Evolutionary conservation across 2,888 invertebrate species (phyloP).

Genomic region (Liopterus haemorrhoidalis): DNA sequence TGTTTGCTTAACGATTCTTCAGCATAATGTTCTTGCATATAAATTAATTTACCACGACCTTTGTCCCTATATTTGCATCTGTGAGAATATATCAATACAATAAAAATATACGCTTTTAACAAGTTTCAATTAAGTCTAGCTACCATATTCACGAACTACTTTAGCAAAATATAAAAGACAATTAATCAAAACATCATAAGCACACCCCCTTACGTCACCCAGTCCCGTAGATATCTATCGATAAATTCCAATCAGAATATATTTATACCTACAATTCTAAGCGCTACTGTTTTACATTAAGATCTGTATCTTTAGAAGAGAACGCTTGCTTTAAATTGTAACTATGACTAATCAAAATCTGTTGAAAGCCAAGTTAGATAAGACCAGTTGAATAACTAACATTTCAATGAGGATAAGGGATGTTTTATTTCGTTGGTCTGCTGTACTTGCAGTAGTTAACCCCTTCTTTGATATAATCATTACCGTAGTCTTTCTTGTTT

Average conservation of each 20-base stretch:
- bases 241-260: conserved; percentile 11
- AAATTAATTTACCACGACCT: too few species aligned
- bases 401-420: conserved; percentile 11
- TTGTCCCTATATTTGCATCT: too few species aligned
- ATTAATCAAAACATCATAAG: conserved; percentile 19
- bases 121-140: too few species aligned
- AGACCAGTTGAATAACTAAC: conserved; percentile 32
- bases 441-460: conserved; percentile 41
- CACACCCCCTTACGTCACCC: conserved; percentile 14
- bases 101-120: too few species aligned
- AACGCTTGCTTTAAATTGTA: conserved; percentile 45
- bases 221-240: conserved; percentile 8
- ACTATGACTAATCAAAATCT: conserved; percentile 49
- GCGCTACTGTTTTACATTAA: conserved; percentile 46
- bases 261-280: conserved; percentile 17
- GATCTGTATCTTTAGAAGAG: conserved; percentile 46
- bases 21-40: too few species aligned
- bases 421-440: conserved; percentile 26
- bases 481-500: conserved; percentile 45
- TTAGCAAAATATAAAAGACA: conserved; percentile 13
- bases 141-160: too few species aligned
- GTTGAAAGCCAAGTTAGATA: conserved; percentile 41
- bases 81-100: too few species aligned
- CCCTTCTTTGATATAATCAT: conserved; percentile 49
- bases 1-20: too few species aligned